Evolutionary conservation across 2,113 vertebrate species (phyloP).

Genomic region (Cacatua alba): DNA sequence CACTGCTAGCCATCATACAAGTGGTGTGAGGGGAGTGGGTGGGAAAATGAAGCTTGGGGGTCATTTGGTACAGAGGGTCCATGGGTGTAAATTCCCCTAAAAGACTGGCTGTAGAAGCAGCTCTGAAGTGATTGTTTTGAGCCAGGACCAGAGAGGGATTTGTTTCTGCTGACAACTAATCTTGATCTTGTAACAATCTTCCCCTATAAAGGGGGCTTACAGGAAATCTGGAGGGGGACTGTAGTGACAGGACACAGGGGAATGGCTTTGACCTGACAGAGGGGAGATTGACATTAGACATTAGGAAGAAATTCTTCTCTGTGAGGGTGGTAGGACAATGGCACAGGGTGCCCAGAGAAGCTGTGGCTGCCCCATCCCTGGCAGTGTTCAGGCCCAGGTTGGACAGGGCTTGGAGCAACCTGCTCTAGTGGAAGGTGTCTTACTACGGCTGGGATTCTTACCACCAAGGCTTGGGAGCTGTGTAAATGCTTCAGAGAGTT

Average conservation of each 20-base stretch:
- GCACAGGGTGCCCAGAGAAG: not conserved
- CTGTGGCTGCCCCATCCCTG: not conserved
- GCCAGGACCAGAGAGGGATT: not conserved
- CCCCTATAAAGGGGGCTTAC: not conserved
- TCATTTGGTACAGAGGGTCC: not conserved
- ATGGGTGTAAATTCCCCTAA: not conserved
- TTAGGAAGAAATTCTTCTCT: not conserved
- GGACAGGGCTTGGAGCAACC: not conserved
- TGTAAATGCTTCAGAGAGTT: not conserved
- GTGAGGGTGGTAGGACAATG: not conserved
- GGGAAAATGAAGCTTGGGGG: not conserved
- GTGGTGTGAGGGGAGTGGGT: not conserved
- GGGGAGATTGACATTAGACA: not conserved
- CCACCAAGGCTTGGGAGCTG: not conserved
- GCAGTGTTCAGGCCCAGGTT: no score
- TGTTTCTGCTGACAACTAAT: not conserved
- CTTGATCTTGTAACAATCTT: not conserved
- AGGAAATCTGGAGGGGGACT: not conserved
- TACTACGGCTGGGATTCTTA: not conserved
- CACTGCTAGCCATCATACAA: no score
- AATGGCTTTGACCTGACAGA: not conserved
- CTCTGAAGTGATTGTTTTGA: not conserved
- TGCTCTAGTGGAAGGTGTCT: not conserved
- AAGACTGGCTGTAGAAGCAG: not conserved
- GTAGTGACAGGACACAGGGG: not conserved